Evolutionary conservation across 2,888 invertebrate species (phyloP).

Genomic region (Flexamia atlantica): DNA sequence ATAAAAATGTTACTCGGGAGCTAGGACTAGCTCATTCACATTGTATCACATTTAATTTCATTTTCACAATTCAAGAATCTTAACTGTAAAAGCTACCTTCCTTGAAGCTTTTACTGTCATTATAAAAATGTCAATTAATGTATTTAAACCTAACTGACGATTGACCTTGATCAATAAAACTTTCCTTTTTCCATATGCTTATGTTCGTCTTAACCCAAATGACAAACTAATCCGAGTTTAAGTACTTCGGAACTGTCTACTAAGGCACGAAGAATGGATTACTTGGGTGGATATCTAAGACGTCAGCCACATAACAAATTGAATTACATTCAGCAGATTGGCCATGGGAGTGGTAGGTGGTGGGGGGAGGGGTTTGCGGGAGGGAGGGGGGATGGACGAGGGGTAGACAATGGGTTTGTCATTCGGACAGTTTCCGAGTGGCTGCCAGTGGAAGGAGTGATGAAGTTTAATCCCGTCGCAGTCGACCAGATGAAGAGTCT

Average conservation of each 20-base stretch:
- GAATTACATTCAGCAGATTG: conserved; percentile 46
- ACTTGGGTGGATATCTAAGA: conserved; percentile 11
- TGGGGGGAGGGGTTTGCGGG: conserved; percentile 34
- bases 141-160: too few relatives aligned
- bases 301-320: conserved; percentile 59
- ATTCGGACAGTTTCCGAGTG: conserved; percentile 65
- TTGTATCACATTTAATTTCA: too few relatives aligned
- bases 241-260: not conserved
- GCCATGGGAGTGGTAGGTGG: conserved; percentile 29
- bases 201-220: too few relatives aligned
- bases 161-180: too few relatives aligned
- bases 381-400: conserved; percentile 22
- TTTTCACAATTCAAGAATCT: too few relatives aligned
- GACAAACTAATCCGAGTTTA: too few relatives aligned
- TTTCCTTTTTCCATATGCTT: too few relatives aligned
- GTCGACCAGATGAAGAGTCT: conserved; percentile 80
- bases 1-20: too few relatives aligned
- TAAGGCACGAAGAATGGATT: conserved; percentile 21
- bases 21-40: too few relatives aligned
- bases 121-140: too few relatives aligned
- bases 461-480: conserved; percentile 79
- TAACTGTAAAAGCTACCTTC: too few relatives aligned
- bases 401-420: conserved; percentile 66
- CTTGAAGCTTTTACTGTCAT: too few relatives aligned
- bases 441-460: conserved; percentile 28